Evolutionary conservation across 35 echinoderm and acorn worm species (phyloP).

Genomic region (Lytechinus variegatus): DNA sequence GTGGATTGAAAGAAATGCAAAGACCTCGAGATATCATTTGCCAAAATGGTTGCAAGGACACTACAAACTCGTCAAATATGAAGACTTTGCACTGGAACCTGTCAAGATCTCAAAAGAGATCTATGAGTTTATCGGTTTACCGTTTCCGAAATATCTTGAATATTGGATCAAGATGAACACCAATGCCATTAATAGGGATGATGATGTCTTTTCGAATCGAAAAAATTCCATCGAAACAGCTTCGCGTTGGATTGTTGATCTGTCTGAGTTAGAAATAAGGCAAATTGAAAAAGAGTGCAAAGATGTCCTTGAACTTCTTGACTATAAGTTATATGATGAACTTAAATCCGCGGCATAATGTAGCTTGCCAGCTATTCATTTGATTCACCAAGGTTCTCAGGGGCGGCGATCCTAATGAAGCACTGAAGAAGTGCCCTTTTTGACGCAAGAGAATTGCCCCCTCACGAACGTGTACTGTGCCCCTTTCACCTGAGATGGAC

Average conservation of each 20-base stretch:
- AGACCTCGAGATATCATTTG: background rate
- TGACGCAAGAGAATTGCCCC: too few species aligned
- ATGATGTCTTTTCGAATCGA: background rate
- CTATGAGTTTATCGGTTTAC: background rate
- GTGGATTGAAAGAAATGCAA: background rate
- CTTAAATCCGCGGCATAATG: background rate
- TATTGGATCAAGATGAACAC: slow-evolving; percentile 16
- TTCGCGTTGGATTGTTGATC: background rate
- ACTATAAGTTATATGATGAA: background rate
- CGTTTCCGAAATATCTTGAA: background rate
- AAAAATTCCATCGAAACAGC: background rate
- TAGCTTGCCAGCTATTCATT: too few species aligned
- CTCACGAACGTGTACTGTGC: too few species aligned
- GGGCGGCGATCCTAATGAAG: too few species aligned
- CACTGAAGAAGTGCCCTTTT: too few species aligned
- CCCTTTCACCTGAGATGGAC: too few species aligned
- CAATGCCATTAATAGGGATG: background rate
- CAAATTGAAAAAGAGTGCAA: background rate
- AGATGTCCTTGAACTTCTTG: background rate
- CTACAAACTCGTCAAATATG: background rate
- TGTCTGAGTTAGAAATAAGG: background rate
- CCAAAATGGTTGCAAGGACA: background rate
- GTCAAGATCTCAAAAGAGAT: background rate
- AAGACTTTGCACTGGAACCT: background rate
- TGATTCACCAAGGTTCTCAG: too few species aligned